Percentiles rank a stretch among this genome's conserved stretches.
Conservation (phyloP, 2,797 vertebrate genomes). For the Anas flavirostris region DNA sequence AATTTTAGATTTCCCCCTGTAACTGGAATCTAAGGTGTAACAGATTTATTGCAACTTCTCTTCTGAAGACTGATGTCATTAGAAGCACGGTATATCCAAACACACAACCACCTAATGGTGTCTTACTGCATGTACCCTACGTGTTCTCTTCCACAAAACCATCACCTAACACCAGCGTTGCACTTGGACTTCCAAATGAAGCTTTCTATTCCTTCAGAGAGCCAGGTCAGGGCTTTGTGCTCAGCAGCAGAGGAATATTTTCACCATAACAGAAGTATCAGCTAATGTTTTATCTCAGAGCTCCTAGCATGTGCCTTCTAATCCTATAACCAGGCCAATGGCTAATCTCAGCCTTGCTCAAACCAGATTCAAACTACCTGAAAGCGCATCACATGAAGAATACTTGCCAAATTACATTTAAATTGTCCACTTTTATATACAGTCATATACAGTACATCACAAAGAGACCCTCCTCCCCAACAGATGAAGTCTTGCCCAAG, state of each 20-base stretch:
- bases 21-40: constrained; percentile 74
- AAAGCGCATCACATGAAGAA: rapidly evolving
- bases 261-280: background rate
- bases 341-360: background rate
- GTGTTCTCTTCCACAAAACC: background rate
- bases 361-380: background rate
- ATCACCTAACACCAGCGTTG: background rate
- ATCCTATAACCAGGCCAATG: background rate
- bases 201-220: background rate
- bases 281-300: background rate
- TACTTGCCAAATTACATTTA: background rate
- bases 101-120: background rate
- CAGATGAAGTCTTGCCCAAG: background rate
- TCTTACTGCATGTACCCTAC: background rate
- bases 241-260: background rate
- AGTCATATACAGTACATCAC: too few species aligned
- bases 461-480: background rate
- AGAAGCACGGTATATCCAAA: background rate
- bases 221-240: background rate
- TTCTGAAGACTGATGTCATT: constrained; percentile 3
- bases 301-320: background rate
- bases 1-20: constrained; percentile 62
- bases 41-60: constrained; percentile 64
- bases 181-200: background rate
- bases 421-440: background rate